phyloP scores from a whole-genome alignment of 1,140 invertebrate species.

The Cyclina sinensis region DNA sequence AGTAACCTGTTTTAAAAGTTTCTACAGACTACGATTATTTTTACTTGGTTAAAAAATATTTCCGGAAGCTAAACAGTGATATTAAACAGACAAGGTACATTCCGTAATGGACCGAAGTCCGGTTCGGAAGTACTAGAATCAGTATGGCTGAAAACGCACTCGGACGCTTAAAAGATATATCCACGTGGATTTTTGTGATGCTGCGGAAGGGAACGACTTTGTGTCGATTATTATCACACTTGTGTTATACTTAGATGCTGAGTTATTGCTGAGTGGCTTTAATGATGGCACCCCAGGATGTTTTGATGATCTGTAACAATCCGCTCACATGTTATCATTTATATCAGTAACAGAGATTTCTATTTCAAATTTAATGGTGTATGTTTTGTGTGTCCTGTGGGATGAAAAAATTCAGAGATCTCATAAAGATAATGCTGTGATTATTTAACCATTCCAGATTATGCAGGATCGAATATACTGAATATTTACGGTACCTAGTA shows the following conservation, averaged over 20 bases:
- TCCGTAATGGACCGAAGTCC: no score
- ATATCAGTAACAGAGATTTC: background rate
- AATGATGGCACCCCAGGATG: background rate
- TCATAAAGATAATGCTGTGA: background rate
- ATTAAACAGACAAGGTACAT: no score
- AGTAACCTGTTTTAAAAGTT: no score
- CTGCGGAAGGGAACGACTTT: background rate
- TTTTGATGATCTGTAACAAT: slow-evolving; percentile 10
- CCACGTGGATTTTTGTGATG: background rate
- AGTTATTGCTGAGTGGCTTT: background rate
- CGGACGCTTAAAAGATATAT: no score
- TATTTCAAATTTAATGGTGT: slow-evolving; percentile 37
- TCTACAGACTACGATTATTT: no score
- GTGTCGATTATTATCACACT: background rate
- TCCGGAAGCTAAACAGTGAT: no score
- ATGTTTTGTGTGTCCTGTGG: slow-evolving; percentile 28
- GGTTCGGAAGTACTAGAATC: no score
- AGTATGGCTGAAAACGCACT: no score
- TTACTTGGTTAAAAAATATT: no score
- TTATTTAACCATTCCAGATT: slow-evolving; percentile 20
- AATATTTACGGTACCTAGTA: no score
- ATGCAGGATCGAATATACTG: no score
- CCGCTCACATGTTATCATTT: background rate
- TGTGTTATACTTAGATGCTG: background rate
- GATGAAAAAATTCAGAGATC: slow-evolving; percentile 10